A percentile compares a stretch with the other conserved stretches of the same genome.
These are phyloP conservation scores for Zaprionus vittiger DNA, from an alignment of 1,140 invertebrate species.

Conservation along the genomic window DNA sequence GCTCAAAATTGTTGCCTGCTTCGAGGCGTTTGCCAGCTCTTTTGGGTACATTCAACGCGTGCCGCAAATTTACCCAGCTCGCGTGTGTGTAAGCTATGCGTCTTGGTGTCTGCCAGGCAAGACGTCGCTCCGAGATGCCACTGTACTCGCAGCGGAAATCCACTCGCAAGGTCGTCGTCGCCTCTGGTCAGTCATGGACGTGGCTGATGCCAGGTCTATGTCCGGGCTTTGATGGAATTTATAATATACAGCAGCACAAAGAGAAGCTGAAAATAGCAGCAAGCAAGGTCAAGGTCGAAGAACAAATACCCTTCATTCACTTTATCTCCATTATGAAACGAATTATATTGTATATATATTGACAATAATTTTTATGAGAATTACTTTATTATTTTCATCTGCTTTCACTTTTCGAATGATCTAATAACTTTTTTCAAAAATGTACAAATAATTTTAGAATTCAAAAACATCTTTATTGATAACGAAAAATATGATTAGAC, in stretches of 20 bases:
- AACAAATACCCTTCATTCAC: slow-evolving; percentile 7
- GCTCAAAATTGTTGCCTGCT: slow-evolving; percentile 24
- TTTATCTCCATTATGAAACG: neutral
- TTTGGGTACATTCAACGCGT: slow-evolving; percentile 51
- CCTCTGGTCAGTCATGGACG: slow-evolving; percentile 35
- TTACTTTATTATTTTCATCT: too few species aligned
- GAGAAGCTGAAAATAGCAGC: neutral
- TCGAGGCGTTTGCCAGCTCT: neutral
- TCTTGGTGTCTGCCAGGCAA: slow-evolving; percentile 41
- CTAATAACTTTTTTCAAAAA: too few species aligned
- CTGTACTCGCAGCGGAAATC: slow-evolving; percentile 43
- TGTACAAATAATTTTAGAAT: neutral
- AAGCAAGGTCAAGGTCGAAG: neutral
- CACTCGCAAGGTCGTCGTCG: slow-evolving; percentile 32
- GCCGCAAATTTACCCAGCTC: slow-evolving; percentile 49
- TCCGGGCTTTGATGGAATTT: slow-evolving; percentile 67
- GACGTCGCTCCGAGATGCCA: slow-evolving; percentile 37
- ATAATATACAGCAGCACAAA: slow-evolving; percentile 31
- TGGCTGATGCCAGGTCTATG: slow-evolving; percentile 12
- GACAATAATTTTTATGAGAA: too few species aligned
- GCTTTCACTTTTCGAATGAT: too few species aligned
- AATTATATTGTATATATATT: too few species aligned
- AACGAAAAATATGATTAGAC: too few species aligned
- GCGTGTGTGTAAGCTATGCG: slow-evolving; percentile 44
- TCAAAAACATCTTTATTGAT: too few species aligned